A percentile compares a stretch with the other conserved stretches of the same genome.
Evolutionary conservation across 2,797 vertebrate species (phyloP).

Genomic region (Decapterus maruadsi): DNA sequence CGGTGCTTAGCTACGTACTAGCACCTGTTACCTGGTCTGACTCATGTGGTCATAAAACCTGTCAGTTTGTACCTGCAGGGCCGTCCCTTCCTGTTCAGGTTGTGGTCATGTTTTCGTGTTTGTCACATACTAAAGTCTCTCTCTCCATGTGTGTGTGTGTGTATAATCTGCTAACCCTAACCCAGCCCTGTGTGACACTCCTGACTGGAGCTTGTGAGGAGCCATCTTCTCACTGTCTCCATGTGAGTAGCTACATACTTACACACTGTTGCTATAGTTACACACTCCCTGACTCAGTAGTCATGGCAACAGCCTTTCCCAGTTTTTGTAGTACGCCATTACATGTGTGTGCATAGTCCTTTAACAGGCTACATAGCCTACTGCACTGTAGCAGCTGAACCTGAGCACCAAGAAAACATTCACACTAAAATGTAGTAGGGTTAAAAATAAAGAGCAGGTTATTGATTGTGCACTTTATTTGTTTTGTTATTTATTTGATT

Average conservation of each 20-base stretch:
- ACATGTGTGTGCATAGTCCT: neutral
- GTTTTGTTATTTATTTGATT: neutral
- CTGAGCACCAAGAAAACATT: neutral
- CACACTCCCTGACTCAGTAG: slow-evolving; percentile 15
- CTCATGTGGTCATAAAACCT: too few species aligned
- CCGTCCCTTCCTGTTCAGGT: too few species aligned
- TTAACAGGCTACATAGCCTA: neutral
- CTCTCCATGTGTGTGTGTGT: neutral
- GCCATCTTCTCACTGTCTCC: slow-evolving; percentile 57
- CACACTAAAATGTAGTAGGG: neutral
- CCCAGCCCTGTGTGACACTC: slow-evolving; percentile 79
- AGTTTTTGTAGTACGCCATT: neutral
- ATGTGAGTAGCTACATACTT: slow-evolving; percentile 64
- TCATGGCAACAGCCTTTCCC: slow-evolving; percentile 30
- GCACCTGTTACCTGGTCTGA: too few species aligned
- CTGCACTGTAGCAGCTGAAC: neutral
- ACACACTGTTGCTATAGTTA: slow-evolving; percentile 41
- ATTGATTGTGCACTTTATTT: neutral
- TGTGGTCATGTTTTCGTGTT: too few species aligned
- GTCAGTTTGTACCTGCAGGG: too few species aligned
- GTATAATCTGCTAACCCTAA: neutral
- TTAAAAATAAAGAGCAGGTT: neutral
- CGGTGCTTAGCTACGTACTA: too few species aligned
- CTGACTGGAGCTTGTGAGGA: slow-evolving; percentile 81
- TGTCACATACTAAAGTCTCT: neutral